Evolutionary conservation across 1,140 invertebrate species (phyloP).

Genomic region (Lethrus apterus): DNA sequence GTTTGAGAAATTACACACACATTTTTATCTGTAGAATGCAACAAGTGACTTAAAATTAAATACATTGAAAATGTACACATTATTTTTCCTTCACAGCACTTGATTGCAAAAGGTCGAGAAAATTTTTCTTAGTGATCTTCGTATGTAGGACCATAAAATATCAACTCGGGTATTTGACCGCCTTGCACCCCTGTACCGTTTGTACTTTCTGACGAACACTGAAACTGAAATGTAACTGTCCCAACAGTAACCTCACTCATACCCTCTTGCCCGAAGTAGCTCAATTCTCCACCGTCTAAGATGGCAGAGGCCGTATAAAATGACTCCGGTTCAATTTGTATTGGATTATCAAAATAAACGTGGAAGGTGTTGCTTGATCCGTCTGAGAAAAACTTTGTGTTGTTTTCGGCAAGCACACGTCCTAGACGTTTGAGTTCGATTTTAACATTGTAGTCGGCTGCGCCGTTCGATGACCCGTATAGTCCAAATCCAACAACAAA

Average conservation of each 20-base stretch:
- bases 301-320: slow-evolving; percentile 88
- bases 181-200: slow-evolving; percentile 92
- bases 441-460: slow-evolving; percentile 83
- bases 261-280: slow-evolving; percentile 93
- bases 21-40: too few relatives aligned
- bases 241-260: slow-evolving; percentile 84
- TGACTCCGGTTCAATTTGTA: slow-evolving; percentile 83
- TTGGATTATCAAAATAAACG: slow-evolving; percentile 87
- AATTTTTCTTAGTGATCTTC: slow-evolving; percentile 41
- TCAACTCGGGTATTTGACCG: slow-evolving; percentile 88
- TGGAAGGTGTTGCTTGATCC: slow-evolving; percentile 90
- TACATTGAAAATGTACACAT: too few relatives aligned
- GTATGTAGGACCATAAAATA: slow-evolving; percentile 77
- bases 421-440: slow-evolving; percentile 84
- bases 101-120: too few relatives aligned
- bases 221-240: slow-evolving; percentile 87
- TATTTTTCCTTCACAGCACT: slow-evolving; percentile 22
- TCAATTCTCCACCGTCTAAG: slow-evolving; percentile 82
- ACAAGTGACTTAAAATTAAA: too few relatives aligned
- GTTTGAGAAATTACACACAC: too few relatives aligned
- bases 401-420: slow-evolving; percentile 77
- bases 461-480: slow-evolving; percentile 86
- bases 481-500: slow-evolving; percentile 89
- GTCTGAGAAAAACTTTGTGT: slow-evolving; percentile 88
- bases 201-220: slow-evolving; percentile 88